These are phyloP conservation scores for Anarsia innoxiella DNA, from an alignment of 2,888 invertebrate species.

Conservation along the genomic window DNA sequence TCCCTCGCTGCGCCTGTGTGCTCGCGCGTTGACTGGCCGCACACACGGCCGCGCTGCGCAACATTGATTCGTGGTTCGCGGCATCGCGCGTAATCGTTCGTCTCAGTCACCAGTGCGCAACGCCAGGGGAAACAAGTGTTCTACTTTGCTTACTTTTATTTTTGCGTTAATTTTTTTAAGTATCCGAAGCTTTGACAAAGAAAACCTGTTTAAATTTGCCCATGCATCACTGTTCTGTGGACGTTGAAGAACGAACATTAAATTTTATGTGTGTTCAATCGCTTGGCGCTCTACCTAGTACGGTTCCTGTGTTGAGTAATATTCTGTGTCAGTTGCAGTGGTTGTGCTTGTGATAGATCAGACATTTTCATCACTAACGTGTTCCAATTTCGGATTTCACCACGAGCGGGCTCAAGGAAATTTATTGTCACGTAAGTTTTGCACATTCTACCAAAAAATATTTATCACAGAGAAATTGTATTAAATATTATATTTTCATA, in stretches of 20 bases:
- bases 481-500: not conserved
- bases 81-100: conserved; percentile 40
- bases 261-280: conserved; percentile 40
- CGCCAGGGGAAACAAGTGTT: conserved; percentile 63
- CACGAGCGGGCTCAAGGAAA: conserved; percentile 74
- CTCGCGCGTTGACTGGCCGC: conserved; percentile 31
- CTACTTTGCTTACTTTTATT: conserved; percentile 47
- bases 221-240: conserved; percentile 35
- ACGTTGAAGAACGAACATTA: conserved; percentile 31
- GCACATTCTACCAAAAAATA: no score
- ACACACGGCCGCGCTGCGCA: conserved; percentile 54
- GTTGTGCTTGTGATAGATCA: conserved; percentile 67
- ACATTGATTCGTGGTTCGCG: conserved; percentile 67
- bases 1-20: conserved; percentile 34
- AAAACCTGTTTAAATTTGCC: conserved; percentile 48
- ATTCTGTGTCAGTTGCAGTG: conserved; percentile 70
- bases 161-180: conserved; percentile 59
- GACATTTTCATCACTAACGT: conserved; percentile 67
- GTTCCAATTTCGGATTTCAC: conserved; percentile 71
- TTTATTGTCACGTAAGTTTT: conserved; percentile 70
- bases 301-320: conserved; percentile 68
- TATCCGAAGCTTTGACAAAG: conserved; percentile 43
- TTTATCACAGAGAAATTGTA: conserved; percentile 1
- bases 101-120: conserved; percentile 72
- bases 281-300: conserved; percentile 48